Conservation (phyloP, 2,797 vertebrate genomes). For the Bradypodion pumilum region DNA sequence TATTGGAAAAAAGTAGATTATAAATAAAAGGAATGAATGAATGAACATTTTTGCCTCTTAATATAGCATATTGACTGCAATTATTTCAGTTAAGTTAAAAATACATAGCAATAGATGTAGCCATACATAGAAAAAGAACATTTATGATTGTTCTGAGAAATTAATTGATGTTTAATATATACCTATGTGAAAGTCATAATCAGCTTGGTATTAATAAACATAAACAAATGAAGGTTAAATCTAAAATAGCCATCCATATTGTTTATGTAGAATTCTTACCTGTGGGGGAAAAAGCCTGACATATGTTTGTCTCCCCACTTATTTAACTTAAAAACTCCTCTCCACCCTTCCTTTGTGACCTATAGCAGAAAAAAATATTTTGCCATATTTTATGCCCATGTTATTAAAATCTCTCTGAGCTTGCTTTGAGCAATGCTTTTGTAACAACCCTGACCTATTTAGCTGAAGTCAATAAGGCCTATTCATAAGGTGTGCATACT, state of each 20-base stretch:
- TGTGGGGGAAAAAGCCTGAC: background rate
- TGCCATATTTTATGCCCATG: constrained; percentile 29
- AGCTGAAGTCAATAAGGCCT: constrained; percentile 63
- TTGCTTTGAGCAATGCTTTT: constrained; percentile 14
- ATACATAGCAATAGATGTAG: constrained; percentile 24
- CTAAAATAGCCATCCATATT: background rate
- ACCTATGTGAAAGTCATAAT: background rate
- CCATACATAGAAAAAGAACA: background rate
- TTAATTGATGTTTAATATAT: background rate
- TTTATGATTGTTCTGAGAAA: constrained; percentile 6
- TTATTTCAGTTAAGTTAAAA: background rate
- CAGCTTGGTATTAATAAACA: constrained; percentile 7
- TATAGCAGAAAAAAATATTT: constrained; percentile 38
- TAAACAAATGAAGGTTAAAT: constrained; percentile 34
- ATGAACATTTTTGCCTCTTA: background rate
- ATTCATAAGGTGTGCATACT: constrained; percentile 50
- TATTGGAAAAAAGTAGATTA: no score
- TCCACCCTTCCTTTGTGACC: constrained; percentile 10
- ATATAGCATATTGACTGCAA: constrained; percentile 10
- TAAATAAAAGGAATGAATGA: no score
- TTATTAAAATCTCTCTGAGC: constrained; percentile 44
- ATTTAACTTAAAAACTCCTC: background rate
- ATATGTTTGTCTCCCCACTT: background rate
- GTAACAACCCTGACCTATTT: constrained; percentile 54
- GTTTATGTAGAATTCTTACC: background rate